phyloP scores from a whole-genome alignment of 2,113 vertebrate species.

The Patagioenas fasciata region DNA sequence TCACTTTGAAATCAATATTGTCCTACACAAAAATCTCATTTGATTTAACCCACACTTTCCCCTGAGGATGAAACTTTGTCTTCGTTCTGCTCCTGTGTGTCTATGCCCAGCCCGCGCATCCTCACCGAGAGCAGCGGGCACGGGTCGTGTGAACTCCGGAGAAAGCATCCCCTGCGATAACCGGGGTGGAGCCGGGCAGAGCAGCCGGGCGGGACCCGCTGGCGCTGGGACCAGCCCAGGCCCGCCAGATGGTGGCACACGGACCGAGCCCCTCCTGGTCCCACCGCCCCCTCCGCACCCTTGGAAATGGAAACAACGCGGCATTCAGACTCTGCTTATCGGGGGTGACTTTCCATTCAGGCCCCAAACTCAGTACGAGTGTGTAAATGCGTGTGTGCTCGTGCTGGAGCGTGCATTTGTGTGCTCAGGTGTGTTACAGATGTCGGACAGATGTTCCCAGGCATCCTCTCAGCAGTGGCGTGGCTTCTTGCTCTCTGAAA shows the following conservation, averaged over 20 bases:
- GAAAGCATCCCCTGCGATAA: fast-evolving
- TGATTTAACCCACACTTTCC: not conserved
- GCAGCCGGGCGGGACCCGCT: not conserved
- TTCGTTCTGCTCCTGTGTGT: not conserved
- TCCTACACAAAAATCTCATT: not conserved
- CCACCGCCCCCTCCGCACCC: not conserved
- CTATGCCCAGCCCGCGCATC: no score
- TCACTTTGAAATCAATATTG: not conserved
- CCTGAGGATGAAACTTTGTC: not conserved
- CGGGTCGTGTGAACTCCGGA: no score
- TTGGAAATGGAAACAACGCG: fast-evolving
- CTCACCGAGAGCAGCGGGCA: not conserved
- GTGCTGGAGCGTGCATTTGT: fast-evolving
- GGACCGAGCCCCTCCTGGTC: no score
- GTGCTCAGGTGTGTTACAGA: fast-evolving
- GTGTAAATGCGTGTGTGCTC: no score
- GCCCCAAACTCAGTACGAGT: fast-evolving
- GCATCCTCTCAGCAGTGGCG: fast-evolving
- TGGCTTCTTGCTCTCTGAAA: not conserved
- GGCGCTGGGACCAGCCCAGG: no score
- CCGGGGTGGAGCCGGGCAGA: not conserved
- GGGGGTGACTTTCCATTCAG: no score
- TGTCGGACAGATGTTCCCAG: not conserved
- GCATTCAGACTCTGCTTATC: not conserved
- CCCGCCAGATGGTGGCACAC: fast-evolving